Conservation (phyloP, 2,797 vertebrate genomes). For the Eremophila alpestris region DNA sequence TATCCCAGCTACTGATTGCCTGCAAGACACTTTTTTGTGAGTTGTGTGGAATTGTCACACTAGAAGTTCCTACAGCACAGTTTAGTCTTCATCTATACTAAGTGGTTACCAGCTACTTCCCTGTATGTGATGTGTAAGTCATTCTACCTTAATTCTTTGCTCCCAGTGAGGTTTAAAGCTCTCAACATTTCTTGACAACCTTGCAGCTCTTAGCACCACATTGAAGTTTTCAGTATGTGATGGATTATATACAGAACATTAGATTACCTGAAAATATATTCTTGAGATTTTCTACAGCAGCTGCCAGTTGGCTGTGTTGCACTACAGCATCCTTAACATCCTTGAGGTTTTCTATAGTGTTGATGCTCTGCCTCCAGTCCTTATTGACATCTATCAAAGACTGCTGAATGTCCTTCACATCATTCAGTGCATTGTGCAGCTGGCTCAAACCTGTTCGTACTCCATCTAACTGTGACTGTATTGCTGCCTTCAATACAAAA, state of each 20-base stretch:
- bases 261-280: slow-evolving; percentile 93
- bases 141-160: neutral
- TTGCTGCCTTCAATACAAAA: slow-evolving; percentile 85
- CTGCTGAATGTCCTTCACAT: slow-evolving; percentile 93
- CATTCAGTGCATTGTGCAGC: slow-evolving; percentile 91
- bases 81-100: neutral
- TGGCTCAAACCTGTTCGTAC: slow-evolving; percentile 95
- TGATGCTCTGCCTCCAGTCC: slow-evolving; percentile 98
- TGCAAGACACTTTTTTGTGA: neutral
- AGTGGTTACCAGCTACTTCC: neutral
- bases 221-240: neutral
- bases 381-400: slow-evolving; percentile 92
- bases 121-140: accelerated
- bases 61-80: neutral
- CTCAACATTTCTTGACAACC: neutral
- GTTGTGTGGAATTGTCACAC: neutral
- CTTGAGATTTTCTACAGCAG: slow-evolving; percentile 97
- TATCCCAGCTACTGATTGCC: neutral
- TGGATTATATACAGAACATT: neutral
- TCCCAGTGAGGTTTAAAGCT: neutral
- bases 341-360: slow-evolving; percentile 94
- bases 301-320: slow-evolving; percentile 95
- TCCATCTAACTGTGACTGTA: slow-evolving; percentile 96
- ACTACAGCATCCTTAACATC: slow-evolving; percentile 97
- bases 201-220: neutral